Evolutionary conservation across 2,888 invertebrate genomes (phyloP).

Genomic region (Agrenia bidenticulata): DNA sequence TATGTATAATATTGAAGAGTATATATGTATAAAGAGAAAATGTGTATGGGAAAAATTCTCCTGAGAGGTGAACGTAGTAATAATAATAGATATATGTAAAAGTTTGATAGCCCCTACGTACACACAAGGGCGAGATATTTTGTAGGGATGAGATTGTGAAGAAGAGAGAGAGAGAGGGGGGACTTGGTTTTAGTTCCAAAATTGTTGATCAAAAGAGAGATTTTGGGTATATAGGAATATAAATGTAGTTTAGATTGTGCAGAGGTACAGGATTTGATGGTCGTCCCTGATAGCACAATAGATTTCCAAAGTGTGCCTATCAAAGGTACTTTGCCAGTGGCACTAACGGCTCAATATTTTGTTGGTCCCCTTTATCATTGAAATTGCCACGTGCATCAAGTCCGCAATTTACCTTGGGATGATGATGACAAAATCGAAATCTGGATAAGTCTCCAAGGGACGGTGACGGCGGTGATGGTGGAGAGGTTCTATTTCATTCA

Average conservation of each 20-base stretch:
- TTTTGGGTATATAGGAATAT: slow-evolving; percentile 20
- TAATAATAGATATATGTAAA: neutral
- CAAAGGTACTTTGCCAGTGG: slow-evolving; percentile 19
- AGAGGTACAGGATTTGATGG: neutral
- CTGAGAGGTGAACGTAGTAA: slow-evolving; percentile 6
- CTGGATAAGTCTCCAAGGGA: neutral
- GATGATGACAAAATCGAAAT: slow-evolving; percentile 45
- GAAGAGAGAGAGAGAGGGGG: neutral
- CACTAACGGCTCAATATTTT: slow-evolving; percentile 15
- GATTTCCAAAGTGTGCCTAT: slow-evolving; percentile 5
- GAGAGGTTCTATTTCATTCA: neutral
- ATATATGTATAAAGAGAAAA: too few relatives aligned
- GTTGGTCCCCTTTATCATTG: slow-evolving; percentile 19
- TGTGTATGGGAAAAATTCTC: neutral
- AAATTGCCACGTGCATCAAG: slow-evolving; percentile 26
- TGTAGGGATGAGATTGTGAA: slow-evolving; percentile 17
- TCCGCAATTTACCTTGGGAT: slow-evolving; percentile 15
- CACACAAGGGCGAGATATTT: too few relatives aligned
- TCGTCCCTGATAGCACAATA: slow-evolving; percentile 7
- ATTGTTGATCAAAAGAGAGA: slow-evolving; percentile 32
- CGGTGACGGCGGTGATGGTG: neutral
- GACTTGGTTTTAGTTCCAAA: slow-evolving; percentile 5
- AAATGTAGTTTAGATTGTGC: slow-evolving; percentile 1
- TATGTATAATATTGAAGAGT: too few relatives aligned
- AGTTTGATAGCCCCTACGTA: slow-evolving; percentile 6